Percentiles rank a stretch among this genome's conserved stretches.
phyloP scores from a whole-genome alignment of 2,113 vertebrate genomes.

The Apteryx owenii region DNA sequence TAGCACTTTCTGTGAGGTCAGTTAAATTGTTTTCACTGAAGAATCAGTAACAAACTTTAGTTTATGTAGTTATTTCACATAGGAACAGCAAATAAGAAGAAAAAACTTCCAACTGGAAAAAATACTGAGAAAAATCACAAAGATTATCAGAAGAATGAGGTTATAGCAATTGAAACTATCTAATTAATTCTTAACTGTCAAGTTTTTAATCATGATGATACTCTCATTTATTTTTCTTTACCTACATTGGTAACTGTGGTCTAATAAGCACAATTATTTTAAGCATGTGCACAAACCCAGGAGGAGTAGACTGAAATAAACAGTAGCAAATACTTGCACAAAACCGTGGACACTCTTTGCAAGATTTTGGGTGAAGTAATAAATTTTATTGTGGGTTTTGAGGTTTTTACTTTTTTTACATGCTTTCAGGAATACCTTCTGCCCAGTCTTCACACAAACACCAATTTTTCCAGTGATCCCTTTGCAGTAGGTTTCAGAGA shows the following conservation, averaged over 20 bases:
- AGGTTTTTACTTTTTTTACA: not conserved
- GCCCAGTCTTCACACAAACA: not conserved
- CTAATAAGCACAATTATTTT: not conserved
- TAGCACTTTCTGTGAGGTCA: not conserved
- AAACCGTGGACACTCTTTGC: not conserved
- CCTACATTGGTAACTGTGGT: not conserved
- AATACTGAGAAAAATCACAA: not conserved
- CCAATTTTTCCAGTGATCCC: not conserved
- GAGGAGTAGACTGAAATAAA: not conserved
- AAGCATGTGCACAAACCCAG: not conserved
- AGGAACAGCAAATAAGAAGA: not conserved
- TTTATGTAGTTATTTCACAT: not conserved
- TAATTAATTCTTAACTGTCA: not conserved
- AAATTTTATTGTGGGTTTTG: not conserved
- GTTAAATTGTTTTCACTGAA: not conserved
- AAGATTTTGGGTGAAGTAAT: not conserved
- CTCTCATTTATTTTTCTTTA: not conserved
- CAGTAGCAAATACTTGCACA: not conserved
- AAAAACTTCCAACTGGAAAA: not conserved
- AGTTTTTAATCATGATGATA: not conserved
- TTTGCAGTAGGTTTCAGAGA: not conserved
- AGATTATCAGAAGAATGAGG: not conserved
- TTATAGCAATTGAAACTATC: not conserved
- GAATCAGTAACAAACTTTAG: not conserved
- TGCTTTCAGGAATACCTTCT: not conserved